Base-by-base conservation (phyloP, 1,140 invertebrate species). In the Meloidogyne hapla region DNA sequence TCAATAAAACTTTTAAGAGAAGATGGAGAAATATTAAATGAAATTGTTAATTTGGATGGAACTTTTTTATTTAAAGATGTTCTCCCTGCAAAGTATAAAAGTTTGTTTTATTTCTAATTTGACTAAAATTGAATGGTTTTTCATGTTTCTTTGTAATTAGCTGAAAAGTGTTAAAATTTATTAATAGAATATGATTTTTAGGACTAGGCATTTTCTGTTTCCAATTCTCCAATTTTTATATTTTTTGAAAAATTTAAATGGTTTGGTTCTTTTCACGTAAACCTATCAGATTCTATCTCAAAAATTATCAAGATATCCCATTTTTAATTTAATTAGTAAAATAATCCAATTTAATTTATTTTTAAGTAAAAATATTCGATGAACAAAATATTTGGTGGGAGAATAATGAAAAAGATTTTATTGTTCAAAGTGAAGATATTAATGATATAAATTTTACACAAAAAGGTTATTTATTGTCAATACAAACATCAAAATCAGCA, bases 361-460 rank as follows among this genome's bases (percentile, higher is more conserved):
- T 70, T 75, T 12, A n/a, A 40, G 25, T 77, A 21, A 71, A 76
- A 76, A 45, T 48, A 77, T 40, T 26, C 15, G 38, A 76, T 13
- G 13, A 70, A 23, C 26, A 77, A 23, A 63, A 63, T 13, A 42
- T 77, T 75, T 77, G 73, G 75, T 77, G 75, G 75, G 70, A 64
- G 28, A 23, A 42, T 9, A 28, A 12, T 18, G 71, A 77, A 66
- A 21, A 74, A 64, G 15, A 38, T 38, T n/a, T 77, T 0, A 10
- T 70, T n/a, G 0, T 77, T 23, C 23, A 48, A 28, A 45, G 67
- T 25, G 61, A 23, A 3, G 62, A 77, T 42, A 42, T 77, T 38
- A 56, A 15, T 5, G 71, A 42, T n/a, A 3, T 77, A 4, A 10
- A 25, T 15, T 77, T 77, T 42, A 12, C 6, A 5, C 75, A 77